A percentile compares a stretch with the other conserved stretches of the same genome.
phyloP scores from a whole-genome alignment of 2,113 vertebrate species.

The Butorides virescens region DNA sequence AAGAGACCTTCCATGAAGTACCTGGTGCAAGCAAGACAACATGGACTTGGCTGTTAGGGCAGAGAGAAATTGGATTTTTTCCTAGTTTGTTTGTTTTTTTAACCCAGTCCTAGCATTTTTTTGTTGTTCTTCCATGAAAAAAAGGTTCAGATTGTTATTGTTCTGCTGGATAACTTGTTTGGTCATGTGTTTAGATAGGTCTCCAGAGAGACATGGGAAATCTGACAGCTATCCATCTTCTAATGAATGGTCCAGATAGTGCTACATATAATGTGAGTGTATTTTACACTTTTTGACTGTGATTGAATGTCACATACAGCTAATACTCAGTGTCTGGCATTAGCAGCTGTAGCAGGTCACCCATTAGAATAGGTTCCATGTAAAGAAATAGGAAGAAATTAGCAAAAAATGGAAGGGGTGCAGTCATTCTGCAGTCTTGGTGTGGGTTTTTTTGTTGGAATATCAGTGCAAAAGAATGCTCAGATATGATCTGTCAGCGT shows the following conservation, averaged over 20 bases:
- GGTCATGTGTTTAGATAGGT: neutral
- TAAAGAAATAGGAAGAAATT: neutral
- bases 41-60: neutral
- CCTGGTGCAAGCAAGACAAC: neutral
- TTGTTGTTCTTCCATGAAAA: neutral
- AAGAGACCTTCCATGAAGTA: neutral
- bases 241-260: neutral
- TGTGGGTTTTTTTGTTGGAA: neutral
- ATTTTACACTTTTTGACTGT: neutral
- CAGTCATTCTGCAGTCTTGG: neutral
- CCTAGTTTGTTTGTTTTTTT: neutral
- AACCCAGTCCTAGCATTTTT: neutral
- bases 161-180: neutral
- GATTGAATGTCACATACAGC: neutral
- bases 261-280: neutral
- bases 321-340: neutral
- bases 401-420: neutral
- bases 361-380: neutral
- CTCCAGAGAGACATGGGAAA: neutral
- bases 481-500: neutral
- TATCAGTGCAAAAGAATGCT: neutral
- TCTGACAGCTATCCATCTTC: neutral
- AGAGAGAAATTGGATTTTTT: neutral
- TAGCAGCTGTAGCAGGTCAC: neutral
- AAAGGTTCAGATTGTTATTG: neutral